Conservation (phyloP, 1,140 invertebrate species). For the Bactericera cockerelli region DNA sequence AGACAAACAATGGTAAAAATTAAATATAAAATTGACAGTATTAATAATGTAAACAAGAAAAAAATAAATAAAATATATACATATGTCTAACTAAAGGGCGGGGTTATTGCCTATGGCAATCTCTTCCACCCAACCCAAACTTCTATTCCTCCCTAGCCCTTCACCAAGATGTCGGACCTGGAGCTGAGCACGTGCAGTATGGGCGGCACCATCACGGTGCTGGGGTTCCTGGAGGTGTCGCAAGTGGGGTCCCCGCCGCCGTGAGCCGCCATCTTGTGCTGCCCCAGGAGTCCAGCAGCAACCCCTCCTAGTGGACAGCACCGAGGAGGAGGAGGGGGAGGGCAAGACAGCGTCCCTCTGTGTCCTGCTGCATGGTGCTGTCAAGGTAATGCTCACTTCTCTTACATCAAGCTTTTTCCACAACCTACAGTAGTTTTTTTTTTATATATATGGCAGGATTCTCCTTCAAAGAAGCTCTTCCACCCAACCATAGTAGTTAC, state of each 20-base stretch:
- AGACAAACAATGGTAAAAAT: no score
- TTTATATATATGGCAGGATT: no score
- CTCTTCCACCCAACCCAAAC: no score
- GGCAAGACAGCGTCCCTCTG: slow-evolving; percentile 78
- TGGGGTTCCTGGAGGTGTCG: slow-evolving; percentile 64
- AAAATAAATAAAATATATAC: no score
- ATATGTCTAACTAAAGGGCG: no score
- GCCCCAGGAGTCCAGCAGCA: slow-evolving; percentile 32
- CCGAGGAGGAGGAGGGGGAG: slow-evolving; percentile 52
- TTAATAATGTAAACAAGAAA: no score
- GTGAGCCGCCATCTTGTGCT: slow-evolving; percentile 79
- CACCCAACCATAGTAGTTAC: no score
- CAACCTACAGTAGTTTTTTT: no score
- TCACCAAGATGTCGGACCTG: slow-evolving; percentile 47
- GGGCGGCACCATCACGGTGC: slow-evolving; percentile 53
- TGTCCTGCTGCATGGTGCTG: slow-evolving; percentile 81
- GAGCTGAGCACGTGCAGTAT: slow-evolving; percentile 39
- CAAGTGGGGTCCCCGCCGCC: slow-evolving; percentile 84
- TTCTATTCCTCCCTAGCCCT: slow-evolving; percentile 40
- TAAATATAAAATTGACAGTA: no score
- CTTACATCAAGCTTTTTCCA: no score
- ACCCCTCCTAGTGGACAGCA: not conserved
- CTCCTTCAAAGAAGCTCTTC: no score
- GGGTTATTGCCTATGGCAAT: no score
- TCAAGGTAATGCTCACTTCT: slow-evolving; percentile 47